Conservation (phyloP, 2,113 vertebrate genomes). For the Vanacampus margaritifer region DNA sequence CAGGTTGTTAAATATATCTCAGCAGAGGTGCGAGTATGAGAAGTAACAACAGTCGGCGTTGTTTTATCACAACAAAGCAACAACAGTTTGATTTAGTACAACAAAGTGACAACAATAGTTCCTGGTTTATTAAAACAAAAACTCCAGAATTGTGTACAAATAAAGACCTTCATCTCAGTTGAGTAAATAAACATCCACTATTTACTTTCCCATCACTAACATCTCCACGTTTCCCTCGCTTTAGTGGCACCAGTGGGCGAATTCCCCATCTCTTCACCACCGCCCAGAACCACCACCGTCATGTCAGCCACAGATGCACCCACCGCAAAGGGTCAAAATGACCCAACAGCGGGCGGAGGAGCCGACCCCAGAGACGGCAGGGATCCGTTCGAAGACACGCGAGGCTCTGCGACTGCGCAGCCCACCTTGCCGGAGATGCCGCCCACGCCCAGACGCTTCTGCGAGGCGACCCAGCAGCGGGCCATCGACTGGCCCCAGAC, state of each 20-base stretch:
- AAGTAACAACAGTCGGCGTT: background rate
- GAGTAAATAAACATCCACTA: background rate
- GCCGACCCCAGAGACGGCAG: slow-evolving; percentile 82
- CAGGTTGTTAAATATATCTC: too few species aligned
- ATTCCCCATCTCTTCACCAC: slow-evolving; percentile 77
- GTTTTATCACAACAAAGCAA: background rate
- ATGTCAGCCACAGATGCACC: slow-evolving; percentile 74
- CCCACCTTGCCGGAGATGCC: slow-evolving; percentile 82
- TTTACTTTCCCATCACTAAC: slow-evolving; percentile 33
- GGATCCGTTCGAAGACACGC: slow-evolving; percentile 76
- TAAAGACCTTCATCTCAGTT: background rate
- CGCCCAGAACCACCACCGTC: slow-evolving; percentile 76
- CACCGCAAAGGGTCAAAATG: slow-evolving; percentile 73
- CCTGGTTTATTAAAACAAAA: background rate
- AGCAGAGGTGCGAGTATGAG: too few species aligned
- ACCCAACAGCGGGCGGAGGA: slow-evolving; percentile 73
- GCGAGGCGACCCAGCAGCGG: slow-evolving; percentile 80
- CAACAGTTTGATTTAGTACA: background rate
- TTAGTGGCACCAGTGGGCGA: slow-evolving; percentile 45
- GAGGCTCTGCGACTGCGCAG: slow-evolving; percentile 76
- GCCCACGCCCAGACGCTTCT: slow-evolving; percentile 89
- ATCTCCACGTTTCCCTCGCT: slow-evolving; percentile 19
- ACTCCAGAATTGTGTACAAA: background rate
- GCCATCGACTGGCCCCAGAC: slow-evolving; percentile 96
- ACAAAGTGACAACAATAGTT: background rate